Evolutionary conservation across 2,113 vertebrate species (phyloP), one percentile per base, ranked within the genome.

Genomic region (Scomber japonicus): DNA sequence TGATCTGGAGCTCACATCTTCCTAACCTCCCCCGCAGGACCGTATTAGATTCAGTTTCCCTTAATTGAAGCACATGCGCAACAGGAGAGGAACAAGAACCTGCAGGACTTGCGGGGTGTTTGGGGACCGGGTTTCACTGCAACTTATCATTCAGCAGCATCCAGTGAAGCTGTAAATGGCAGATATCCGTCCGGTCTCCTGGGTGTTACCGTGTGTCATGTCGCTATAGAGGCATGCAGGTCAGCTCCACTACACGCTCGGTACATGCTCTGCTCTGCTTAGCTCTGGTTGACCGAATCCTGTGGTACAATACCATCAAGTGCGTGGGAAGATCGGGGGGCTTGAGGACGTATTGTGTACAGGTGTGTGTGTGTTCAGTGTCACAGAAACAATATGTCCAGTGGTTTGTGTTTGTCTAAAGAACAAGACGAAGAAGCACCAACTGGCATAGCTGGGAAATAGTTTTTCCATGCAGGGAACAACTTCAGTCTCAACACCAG

Each of bases 221-320:
- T 92, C 84, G 82, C 89, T 67, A 54, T 65, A 68, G 76, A 81
- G 69, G 85, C 86, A 77, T 83, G 78, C 80, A 84, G 92, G 90
- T 92, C 90, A 87, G 56, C 85, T 84, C 70, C 55, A 24, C 85
- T 82, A 80, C 76, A 85, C 16, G 16, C 61, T 68, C 78, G 65
- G 62, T 77, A 74, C 78, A 87, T 79, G 78, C 64, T 84, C n/a
- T 89, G 86, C 88, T 81, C 77, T 14, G 65, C 81, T 92, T 88
- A 88, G 66, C 83, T 92, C 81, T 80, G 82, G 78, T 81, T 91
- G 92, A 91, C 85, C 44, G 83, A 88, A 68, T 88, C 75, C 72
- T 84, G 69, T 76, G 53, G 40, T 83, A 76, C 82, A 90, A 69
- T 54, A 56, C 44, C 60, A 24, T 45, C 48, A 60, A 81, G 84